Percentiles rank a stretch among this genome's conserved stretches.
phyloP scores from a whole-genome alignment of 2,797 vertebrate genomes.

The Cephalopachus bancanus region DNA sequence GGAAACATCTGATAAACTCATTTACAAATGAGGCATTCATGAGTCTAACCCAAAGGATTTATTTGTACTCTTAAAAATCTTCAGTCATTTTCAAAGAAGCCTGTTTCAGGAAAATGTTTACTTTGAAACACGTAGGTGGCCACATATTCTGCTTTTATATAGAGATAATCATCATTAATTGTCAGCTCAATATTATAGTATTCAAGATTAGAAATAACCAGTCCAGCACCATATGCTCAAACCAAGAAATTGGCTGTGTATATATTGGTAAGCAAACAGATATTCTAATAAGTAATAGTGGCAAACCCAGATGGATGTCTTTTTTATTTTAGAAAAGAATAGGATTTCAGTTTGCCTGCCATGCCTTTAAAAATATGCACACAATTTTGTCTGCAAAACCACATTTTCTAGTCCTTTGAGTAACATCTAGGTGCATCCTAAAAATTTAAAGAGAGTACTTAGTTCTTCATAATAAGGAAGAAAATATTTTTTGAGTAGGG shows the following conservation, averaged over 20 bases:
- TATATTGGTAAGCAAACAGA: constrained; percentile 46
- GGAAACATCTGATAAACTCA: constrained; percentile 77
- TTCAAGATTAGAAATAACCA: constrained; percentile 61
- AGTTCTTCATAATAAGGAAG: not conserved
- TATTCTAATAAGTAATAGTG: constrained; percentile 45
- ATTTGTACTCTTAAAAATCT: constrained; percentile 22
- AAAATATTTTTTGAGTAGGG: not conserved
- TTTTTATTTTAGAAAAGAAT: constrained; percentile 62
- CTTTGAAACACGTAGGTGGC: constrained; percentile 70
- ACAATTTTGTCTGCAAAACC: constrained; percentile 2
- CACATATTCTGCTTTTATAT: constrained; percentile 34
- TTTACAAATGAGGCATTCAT: constrained; percentile 73
- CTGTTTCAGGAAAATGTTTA: constrained; percentile 64
- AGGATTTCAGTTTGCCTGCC: not conserved
- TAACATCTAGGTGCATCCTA: not conserved
- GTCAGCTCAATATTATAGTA: constrained; percentile 53
- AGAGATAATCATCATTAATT: constrained; percentile 1
- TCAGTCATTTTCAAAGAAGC: constrained; percentile 56
- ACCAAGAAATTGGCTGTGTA: constrained; percentile 40
- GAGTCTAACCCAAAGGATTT: constrained; percentile 54
- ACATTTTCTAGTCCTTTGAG: not conserved
- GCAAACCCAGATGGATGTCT: constrained; percentile 47
- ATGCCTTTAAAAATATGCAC: not conserved
- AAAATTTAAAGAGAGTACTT: not conserved
- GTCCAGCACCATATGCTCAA: constrained; percentile 50